These are phyloP conservation scores for Campoplex nolae DNA, from an alignment of 2,888 invertebrate genomes.

Conservation along the genomic window DNA sequence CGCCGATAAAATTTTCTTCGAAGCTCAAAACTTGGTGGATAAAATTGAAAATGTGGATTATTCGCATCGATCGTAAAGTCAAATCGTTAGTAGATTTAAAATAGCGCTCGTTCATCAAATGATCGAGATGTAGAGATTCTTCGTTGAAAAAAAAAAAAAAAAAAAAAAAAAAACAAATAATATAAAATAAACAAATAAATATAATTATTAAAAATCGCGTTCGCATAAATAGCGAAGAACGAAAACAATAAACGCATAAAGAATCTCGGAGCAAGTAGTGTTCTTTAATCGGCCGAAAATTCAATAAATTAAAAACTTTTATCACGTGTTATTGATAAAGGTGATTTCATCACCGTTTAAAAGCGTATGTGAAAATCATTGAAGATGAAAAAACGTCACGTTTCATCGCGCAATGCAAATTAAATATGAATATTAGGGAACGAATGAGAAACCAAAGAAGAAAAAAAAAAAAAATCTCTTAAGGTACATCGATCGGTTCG, in stretches of 20 bases:
- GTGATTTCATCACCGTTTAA: slow-evolving; percentile 44
- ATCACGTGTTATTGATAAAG: slow-evolving; percentile 57
- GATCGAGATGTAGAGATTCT: slow-evolving; percentile 43
- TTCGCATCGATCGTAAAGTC: slow-evolving; percentile 17
- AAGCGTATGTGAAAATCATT: slow-evolving; percentile 5
- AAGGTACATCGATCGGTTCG: slow-evolving; percentile 55
- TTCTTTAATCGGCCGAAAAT: slow-evolving; percentile 79
- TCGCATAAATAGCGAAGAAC: slow-evolving; percentile 33
- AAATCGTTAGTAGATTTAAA: slow-evolving; percentile 21
- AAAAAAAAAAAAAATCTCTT: background rate
- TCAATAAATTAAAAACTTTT: slow-evolving; percentile 67
- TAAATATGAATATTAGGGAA: slow-evolving; percentile 43
- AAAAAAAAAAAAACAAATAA: no score
- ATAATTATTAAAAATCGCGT: slow-evolving; percentile 22
- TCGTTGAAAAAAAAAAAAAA: background rate
- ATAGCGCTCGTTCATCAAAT: slow-evolving; percentile 33
- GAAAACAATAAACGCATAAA: slow-evolving; percentile 56
- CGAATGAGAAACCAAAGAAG: background rate
- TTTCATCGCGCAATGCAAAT: slow-evolving; percentile 51
- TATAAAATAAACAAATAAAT: background rate
- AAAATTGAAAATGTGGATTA: slow-evolving; percentile 20
- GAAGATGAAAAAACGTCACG: slow-evolving; percentile 19
- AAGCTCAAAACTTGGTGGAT: slow-evolving; percentile 32
- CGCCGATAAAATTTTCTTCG: slow-evolving; percentile 25
- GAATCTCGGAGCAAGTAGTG: slow-evolving; percentile 77